Conservation (phyloP, 2,888 invertebrate genomes). For the Lacanobia wlatinum region DNA sequence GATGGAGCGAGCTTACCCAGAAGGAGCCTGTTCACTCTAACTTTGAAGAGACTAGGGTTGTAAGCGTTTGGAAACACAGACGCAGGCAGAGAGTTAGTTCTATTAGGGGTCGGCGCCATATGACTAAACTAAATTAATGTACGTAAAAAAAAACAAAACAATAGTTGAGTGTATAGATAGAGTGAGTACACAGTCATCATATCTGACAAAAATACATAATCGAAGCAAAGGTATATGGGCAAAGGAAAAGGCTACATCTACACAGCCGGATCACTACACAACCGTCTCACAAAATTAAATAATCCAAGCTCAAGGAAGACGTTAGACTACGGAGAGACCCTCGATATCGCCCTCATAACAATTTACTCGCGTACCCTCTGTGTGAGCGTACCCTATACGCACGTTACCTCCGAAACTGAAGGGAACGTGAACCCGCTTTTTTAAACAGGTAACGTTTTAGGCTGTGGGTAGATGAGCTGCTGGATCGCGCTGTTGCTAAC, state of each 20-base stretch:
- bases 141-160: too few relatives aligned
- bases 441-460: slow-evolving; percentile 2
- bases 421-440: not conserved
- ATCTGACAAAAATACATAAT: not conserved
- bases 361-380: slow-evolving; percentile 7
- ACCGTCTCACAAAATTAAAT: slow-evolving; percentile 8
- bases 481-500: not conserved
- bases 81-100: too few relatives aligned
- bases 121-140: too few relatives aligned
- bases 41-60: too few relatives aligned
- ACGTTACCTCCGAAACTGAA: not conserved
- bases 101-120: too few relatives aligned
- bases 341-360: slow-evolving; percentile 2
- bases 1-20: too few relatives aligned
- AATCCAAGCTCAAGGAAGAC: slow-evolving; percentile 17
- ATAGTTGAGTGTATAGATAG: too few relatives aligned
- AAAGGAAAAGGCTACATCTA: not conserved
- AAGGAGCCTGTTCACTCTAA: too few relatives aligned
- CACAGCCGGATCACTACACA: not conserved
- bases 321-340: not conserved
- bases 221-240: too few relatives aligned
- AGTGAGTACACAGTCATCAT: not conserved
- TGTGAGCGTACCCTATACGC: not conserved
- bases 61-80: too few relatives aligned
- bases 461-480: not conserved